Evolutionary conservation across 2,888 invertebrate genomes (phyloP).

Genomic region (Nudaria mundana): DNA sequence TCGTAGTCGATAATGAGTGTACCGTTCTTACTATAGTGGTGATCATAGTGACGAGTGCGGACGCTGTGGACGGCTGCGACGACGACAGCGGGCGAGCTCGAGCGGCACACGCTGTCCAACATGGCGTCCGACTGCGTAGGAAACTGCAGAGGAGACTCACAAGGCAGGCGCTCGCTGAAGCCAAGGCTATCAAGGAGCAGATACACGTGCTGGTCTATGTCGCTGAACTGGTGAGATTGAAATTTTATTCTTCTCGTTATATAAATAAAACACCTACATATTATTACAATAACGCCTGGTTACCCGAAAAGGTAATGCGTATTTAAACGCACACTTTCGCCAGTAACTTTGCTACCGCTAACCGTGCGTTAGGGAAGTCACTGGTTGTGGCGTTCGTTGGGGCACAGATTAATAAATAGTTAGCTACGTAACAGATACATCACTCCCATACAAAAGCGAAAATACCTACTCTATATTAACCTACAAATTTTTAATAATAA

Average conservation of each 20-base stretch:
- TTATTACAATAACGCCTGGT: too few species aligned
- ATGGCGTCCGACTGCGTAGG: slow-evolving; percentile 87
- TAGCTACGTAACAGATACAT: too few species aligned
- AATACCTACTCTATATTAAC: too few species aligned
- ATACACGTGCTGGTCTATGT: slow-evolving; percentile 89
- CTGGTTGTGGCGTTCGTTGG: too few species aligned
- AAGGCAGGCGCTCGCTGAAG: slow-evolving; percentile 88
- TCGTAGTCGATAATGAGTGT: slow-evolving; percentile 1
- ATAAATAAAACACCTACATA: too few species aligned
- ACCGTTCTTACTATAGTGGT: slow-evolving; percentile 52
- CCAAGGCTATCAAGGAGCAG: slow-evolving; percentile 90
- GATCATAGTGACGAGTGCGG: slow-evolving; percentile 71
- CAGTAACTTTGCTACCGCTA: too few species aligned
- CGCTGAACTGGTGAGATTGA: slow-evolving; percentile 85
- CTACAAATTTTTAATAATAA: too few species aligned
- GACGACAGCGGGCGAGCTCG: slow-evolving; percentile 73
- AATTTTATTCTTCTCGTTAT: neutral
- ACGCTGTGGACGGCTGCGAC: slow-evolving; percentile 40
- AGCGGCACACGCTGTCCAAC: slow-evolving; percentile 88
- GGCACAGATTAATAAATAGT: too few species aligned
- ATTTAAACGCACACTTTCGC: too few species aligned
- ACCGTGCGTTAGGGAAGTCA: too few species aligned
- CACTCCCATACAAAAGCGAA: too few species aligned
- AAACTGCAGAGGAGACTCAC: slow-evolving; percentile 89
- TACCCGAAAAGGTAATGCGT: too few species aligned